Base-by-base conservation (phyloP, 2,888 invertebrate species). In the Flexamia atlantica region DNA sequence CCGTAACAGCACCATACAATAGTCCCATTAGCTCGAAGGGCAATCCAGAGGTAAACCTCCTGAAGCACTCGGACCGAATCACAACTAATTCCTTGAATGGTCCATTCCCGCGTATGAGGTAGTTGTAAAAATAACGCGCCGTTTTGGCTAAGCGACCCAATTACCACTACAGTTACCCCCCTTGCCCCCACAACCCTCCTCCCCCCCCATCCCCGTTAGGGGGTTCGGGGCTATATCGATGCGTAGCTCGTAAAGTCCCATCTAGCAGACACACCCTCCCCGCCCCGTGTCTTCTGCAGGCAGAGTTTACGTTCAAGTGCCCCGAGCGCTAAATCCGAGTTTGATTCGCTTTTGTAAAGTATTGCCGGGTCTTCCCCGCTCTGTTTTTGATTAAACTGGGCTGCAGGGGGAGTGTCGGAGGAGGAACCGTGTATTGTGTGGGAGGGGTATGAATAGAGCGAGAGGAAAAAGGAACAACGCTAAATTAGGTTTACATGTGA, bases 91-190 rank as follows among this genome's bases (percentile, higher is more conserved):
- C 79, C 36, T 36, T 10, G 17, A 79, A 79, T 57, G 79, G 79
- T 57, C 79, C 79, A 79, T 79, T 79, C 53, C 25, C 32, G 53
- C 50, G 79, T 79, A 79, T 57, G 79, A 25, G 81, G 30, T 28
- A 28, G 81, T 60, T 64, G 81, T 81, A 81, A 81, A 57, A 81
- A 57, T 81, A 88, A 86, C 85, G 87, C 88, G 87, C 88, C 87
- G 83, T 87, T 72, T 42, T 32, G 53, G 83, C 50, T 60, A 89
- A 88, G 90, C 90, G 90, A 90, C 90, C 89, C 88, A 90, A 90
- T 85, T 88, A 90, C 36, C 40, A 25, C 81, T 82, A 83, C 85
- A 23, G 57, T 83, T 81, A n/a, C 60, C 76, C 50, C 50, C 70
- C 12, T 82, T 74, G 20, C 70, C 76, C 50, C 64, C 36, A 5